Evolutionary conservation across 2,113 vertebrate species (phyloP).

Genomic region (Neotragus moschatus): DNA sequence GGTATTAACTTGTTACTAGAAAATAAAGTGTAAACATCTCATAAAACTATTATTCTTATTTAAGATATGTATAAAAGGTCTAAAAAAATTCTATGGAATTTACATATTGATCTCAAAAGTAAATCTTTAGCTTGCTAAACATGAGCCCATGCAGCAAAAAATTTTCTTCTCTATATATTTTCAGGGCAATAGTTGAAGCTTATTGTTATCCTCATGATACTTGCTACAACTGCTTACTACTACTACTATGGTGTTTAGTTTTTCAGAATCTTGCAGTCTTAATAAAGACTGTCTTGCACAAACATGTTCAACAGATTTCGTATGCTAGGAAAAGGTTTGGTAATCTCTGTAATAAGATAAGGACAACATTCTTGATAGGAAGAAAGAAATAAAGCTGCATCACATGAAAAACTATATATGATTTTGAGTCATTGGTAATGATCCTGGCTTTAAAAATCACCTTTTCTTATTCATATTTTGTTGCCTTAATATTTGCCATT

Average conservation of each 20-base stretch:
- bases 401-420: not conserved
- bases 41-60: not conserved
- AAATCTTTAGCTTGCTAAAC: not conserved
- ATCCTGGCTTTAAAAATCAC: too few species aligned
- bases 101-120: slow-evolving; percentile 15
- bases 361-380: not conserved
- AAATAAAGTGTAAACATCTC: not conserved
- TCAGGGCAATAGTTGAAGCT: not conserved
- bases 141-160: not conserved
- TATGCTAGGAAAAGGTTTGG: not conserved
- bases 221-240: not conserved
- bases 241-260: not conserved
- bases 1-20: not conserved
- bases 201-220: not conserved
- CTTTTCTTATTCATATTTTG: too few species aligned
- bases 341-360: slow-evolving; percentile 2
- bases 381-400: not conserved
- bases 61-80: not conserved
- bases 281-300: slow-evolving; percentile 15
- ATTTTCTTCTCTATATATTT: not conserved
- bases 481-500: too few species aligned
- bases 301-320: slow-evolving; percentile 5
- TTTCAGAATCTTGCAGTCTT: not conserved
- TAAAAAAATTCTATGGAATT: not conserved
- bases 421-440: too few species aligned